Evolutionary conservation across 2,113 vertebrate genomes (phyloP).

Genomic region (Eira barbara): DNA sequence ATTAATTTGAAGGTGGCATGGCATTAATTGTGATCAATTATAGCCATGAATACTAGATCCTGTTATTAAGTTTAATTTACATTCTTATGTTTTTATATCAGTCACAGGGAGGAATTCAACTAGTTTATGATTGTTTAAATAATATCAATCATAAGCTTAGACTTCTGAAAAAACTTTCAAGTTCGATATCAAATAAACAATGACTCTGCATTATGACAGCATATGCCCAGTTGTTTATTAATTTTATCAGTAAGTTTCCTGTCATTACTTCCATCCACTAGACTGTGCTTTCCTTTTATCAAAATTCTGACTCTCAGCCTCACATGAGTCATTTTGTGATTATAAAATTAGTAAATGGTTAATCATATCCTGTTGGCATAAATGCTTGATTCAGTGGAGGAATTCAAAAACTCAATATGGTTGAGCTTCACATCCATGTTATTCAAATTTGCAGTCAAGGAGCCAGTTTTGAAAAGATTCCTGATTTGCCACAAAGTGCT

Average conservation of each 20-base stretch:
- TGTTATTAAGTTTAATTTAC: background rate
- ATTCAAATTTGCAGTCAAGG: background rate
- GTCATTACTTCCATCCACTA: background rate
- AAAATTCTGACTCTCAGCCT: background rate
- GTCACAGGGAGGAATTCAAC: background rate
- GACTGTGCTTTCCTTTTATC: conserved; percentile 1
- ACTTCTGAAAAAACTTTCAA: background rate
- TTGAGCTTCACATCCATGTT: background rate
- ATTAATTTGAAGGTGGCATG: background rate
- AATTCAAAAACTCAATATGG: background rate
- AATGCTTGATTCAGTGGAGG: background rate
- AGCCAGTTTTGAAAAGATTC: background rate
- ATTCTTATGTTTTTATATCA: background rate
- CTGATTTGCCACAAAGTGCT: background rate
- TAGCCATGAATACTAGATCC: background rate
- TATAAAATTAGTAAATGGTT: conserved; percentile 36
- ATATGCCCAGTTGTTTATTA: conserved; percentile 33
- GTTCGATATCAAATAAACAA: conserved; percentile 50
- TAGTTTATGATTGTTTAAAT: conserved; percentile 12
- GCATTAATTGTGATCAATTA: background rate
- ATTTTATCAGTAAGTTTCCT: conserved; percentile 44
- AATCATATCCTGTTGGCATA: conserved; percentile 48
- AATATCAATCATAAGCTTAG: conserved; percentile 11
- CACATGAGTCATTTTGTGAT: background rate
- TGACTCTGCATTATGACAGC: conserved; percentile 45